Conservation (phyloP, 2,888 invertebrate genomes). For the Epinotia bilunana region DNA sequence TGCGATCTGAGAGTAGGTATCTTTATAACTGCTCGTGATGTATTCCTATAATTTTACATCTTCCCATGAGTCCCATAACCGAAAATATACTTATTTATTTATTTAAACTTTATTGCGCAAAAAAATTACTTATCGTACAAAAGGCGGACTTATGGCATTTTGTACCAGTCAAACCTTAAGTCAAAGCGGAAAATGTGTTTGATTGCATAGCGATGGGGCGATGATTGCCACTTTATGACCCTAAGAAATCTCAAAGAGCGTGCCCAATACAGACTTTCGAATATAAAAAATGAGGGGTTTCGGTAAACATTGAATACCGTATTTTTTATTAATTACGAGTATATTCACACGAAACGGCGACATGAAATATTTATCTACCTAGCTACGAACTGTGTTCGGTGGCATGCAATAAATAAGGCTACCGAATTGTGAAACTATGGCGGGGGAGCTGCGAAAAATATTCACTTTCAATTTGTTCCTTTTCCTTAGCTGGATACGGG, state of each 20-base stretch:
- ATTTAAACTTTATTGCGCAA: too few relatives aligned
- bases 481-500: slow-evolving; percentile 13
- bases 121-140: too few relatives aligned
- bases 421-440: slow-evolving; percentile 21
- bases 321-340: neutral
- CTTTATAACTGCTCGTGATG: too few relatives aligned
- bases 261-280: neutral
- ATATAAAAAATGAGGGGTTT: neutral
- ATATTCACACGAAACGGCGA: slow-evolving; percentile 13
- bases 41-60: too few relatives aligned
- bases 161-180: too few relatives aligned
- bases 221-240: too few relatives aligned
- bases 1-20: too few relatives aligned
- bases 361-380: slow-evolving; percentile 33
- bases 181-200: too few relatives aligned
- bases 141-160: too few relatives aligned
- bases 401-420: slow-evolving; percentile 32
- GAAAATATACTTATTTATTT: too few relatives aligned
- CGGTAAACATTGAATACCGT: neutral
- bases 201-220: too few relatives aligned
- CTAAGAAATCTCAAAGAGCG: neutral
- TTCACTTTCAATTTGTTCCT: slow-evolving; percentile 35
- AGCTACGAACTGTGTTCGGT: neutral
- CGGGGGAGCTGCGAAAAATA: slow-evolving; percentile 21
- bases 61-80: too few relatives aligned